These are phyloP conservation scores for Strigops habroptila DNA, from an alignment of 2,113 vertebrate species.

Conservation along the genomic window DNA sequence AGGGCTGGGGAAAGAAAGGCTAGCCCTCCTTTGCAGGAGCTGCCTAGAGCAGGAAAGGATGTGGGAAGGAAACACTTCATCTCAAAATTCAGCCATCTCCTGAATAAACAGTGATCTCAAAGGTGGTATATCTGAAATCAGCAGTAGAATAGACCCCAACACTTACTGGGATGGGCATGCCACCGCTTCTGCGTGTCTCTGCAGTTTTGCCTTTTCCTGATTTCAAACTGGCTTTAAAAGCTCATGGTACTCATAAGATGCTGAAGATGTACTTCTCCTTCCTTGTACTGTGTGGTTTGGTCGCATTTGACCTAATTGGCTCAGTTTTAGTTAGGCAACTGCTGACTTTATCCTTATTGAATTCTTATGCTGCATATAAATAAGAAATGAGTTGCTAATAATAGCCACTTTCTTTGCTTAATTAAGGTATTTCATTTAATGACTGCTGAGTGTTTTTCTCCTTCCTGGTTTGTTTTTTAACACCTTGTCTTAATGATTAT, in stretches of 20 bases:
- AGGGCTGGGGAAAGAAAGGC: not conserved
- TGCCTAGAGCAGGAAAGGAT: not conserved
- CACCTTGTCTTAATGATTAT: not conserved
- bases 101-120: accelerated
- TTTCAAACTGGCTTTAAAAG: accelerated
- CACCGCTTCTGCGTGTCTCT: accelerated
- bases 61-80: not conserved
- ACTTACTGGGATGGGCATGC: not conserved
- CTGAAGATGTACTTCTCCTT: not conserved
- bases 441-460: not conserved
- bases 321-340: not conserved
- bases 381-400: not conserved
- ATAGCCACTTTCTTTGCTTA: not conserved
- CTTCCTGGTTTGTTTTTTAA: not conserved
- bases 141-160: not conserved
- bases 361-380: not conserved
- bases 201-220: not conserved
- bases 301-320: not conserved
- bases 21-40: not conserved
- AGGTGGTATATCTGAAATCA: accelerated
- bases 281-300: accelerated
- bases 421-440: not conserved
- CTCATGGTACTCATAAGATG: not conserved
- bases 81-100: not conserved
- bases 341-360: not conserved